Conservation (phyloP, 2,113 vertebrate species). For the Callipepla californica region DNA sequence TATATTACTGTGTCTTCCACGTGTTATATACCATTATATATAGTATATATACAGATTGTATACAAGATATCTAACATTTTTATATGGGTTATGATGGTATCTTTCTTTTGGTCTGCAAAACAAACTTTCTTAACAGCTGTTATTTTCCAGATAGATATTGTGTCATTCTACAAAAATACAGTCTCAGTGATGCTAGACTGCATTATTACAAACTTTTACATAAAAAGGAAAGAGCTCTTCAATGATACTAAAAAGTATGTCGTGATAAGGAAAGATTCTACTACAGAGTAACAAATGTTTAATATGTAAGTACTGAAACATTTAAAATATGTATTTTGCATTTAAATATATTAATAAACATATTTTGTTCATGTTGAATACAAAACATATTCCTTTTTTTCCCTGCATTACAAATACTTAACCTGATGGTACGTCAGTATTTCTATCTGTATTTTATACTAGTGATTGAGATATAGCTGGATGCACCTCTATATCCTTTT, state of each 20-base stretch:
- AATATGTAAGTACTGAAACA: constrained; percentile 75
- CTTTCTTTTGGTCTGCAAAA: constrained; percentile 73
- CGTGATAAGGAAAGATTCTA: constrained; percentile 48
- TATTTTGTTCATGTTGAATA: constrained; percentile 69
- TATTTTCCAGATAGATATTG: constrained; percentile 42
- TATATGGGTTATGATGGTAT: constrained; percentile 64
- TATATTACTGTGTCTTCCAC: constrained; percentile 83
- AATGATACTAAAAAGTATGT: constrained; percentile 51
- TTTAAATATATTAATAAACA: constrained; percentile 74
- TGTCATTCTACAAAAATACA: constrained; percentile 81
- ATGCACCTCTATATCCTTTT: constrained; percentile 29
- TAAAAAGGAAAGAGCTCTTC: constrained; percentile 54
- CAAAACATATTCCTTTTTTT: constrained; percentile 62
- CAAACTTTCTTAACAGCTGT: constrained; percentile 40
- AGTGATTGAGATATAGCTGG: background rate
- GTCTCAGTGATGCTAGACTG: constrained; percentile 76
- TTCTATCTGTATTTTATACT: constrained; percentile 31
- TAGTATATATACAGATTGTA: constrained; percentile 83
- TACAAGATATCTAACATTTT: constrained; percentile 80
- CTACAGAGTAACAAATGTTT: constrained; percentile 72
- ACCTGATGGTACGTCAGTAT: constrained; percentile 37
- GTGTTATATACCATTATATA: constrained; percentile 80
- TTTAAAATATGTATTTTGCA: constrained; percentile 72
- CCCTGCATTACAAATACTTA: constrained; percentile 52
- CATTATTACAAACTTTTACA: constrained; percentile 62